Evolutionary conservation across 53 echinoderm and acorn worm genomes (phyloP), one percentile per base, ranked within the genome.

Genomic region (Holothuria scabra): DNA sequence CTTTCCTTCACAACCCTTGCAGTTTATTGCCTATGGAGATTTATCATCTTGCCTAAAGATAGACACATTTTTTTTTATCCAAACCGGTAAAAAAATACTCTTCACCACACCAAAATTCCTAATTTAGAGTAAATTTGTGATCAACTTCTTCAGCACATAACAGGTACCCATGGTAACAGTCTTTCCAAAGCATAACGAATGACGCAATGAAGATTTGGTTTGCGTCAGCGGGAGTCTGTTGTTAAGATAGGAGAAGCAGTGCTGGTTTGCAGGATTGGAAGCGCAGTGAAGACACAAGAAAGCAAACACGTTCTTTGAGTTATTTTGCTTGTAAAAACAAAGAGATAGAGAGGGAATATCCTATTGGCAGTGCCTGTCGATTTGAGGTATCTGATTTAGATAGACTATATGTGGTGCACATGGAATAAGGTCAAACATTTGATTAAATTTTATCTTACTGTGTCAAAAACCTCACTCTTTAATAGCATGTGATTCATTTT

Each of bases 81-180:
- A 28, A 69, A 69, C 35, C 44, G 69, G 69, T 44, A 34, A 16
- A 61, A 61, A 66, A 44, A 69, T 69, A 37, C 69, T 69, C 69
- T 69, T 69, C 69, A 69, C n/a, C 69, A 69, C 37, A 69, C 69
- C 69, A 69, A 69, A 69, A 69, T 69, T 69, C 69, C 69, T 69
- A 69, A 69, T 69, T 69, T 18, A 35, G 69, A 69, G 69, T 69
- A 69, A 69, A 69, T 69, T 69, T 69, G 69, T 69, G 69, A 69
- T 69, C 69, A 69, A 38, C 69, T 69, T 69, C 69, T 69, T 35
- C 69, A 44, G 49, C 72, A 72, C 72, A 72, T 72, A 72, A 72
- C 46, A 44, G 48, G 72, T 48, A 25, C 44, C 72, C 72, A 72
- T 72, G 72, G 72, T 48, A 72, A 72, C 72, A 48, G 44, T 25